Evolutionary conservation across 2,797 vertebrate genomes (phyloP).

Genomic region (Zenarchopterus dispar): DNA sequence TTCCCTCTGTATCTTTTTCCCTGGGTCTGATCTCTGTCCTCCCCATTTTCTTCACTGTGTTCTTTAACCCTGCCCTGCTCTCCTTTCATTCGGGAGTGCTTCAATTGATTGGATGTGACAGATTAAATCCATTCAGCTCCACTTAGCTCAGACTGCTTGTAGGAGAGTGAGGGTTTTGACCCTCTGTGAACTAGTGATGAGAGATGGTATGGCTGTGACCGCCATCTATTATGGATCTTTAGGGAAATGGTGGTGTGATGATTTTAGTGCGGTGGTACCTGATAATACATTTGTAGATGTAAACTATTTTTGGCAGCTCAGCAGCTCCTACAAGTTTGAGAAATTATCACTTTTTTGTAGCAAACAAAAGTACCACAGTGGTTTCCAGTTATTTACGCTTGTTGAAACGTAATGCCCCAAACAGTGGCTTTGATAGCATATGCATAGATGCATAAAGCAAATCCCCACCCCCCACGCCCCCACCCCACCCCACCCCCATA

Average conservation of each 20-base stretch:
- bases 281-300: conserved; percentile 37
- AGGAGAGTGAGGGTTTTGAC: conserved; percentile 43
- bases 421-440: too few species aligned
- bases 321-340: conserved; percentile 16
- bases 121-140: conserved; percentile 52
- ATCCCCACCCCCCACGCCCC: too few species aligned
- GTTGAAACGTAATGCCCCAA: background rate
- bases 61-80: conserved; percentile 38
- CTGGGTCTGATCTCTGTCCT: conserved; percentile 36
- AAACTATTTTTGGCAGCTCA: conserved; percentile 19
- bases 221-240: conserved; percentile 57
- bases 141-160: conserved; percentile 38
- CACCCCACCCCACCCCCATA: too few species aligned
- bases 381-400: conserved; percentile 1
- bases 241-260: conserved; percentile 36
- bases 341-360: conserved; percentile 24
- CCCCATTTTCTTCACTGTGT: conserved; percentile 18
- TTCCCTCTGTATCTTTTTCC: background rate
- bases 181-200: conserved; percentile 42
- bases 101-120: conserved; percentile 62
- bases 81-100: conserved; percentile 35
- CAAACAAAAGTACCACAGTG: background rate
- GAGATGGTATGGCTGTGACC: conserved; percentile 32
- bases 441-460: too few species aligned
- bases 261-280: conserved; percentile 35